Evolutionary conservation across 2,113 vertebrate species (phyloP), one percentile per base, ranked within the genome.

Genomic region (Rhea pennata): DNA sequence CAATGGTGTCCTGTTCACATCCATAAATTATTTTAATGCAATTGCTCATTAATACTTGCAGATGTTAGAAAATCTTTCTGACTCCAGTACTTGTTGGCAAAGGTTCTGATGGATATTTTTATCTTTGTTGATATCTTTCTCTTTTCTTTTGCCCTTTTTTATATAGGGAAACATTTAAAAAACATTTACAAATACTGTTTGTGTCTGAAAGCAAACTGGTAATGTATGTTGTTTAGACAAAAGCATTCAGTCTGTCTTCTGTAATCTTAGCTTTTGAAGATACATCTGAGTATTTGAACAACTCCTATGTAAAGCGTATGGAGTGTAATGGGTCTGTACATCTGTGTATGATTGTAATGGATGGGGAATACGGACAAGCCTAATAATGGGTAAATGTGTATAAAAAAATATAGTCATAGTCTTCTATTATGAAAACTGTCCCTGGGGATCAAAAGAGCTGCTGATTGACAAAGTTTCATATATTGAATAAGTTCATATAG

Each of bases 31-130:
- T 82, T 85, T 80, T 77, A 71, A 77, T 71, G 51, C 21, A 71
- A 23, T 91, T 40, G 1, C 51, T 91, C 39, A 26, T 96, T 89
- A 94, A 79, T 66, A 87, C 51, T 36, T 95, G 82, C 96, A 92
- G 96, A 95, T 96, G 94, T 90, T 93, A 77, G 79, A 51, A 94
- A 80, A 61, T 53, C 53, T 81, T 71, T 29, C 36, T 84, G 95
- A 65, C 64, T 93, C 64, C 53, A 90, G 46, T 5, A 8, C 50
- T 80, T 80, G 71, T 48, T 97, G 96, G 95, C 92, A 94, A 75
- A 77, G 46, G 74, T 95, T 96, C 96, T 97, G 93, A 96, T 97
- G 71, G 44, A 54, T 93, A 3, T 46, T 31, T 75, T 97, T 94
- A 93, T 95, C 95, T 93, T 82, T 91, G 77, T 27, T 82, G 80